phyloP scores from a whole-genome alignment of 2,113 vertebrate species.

The Siphamia tubifer region DNA sequence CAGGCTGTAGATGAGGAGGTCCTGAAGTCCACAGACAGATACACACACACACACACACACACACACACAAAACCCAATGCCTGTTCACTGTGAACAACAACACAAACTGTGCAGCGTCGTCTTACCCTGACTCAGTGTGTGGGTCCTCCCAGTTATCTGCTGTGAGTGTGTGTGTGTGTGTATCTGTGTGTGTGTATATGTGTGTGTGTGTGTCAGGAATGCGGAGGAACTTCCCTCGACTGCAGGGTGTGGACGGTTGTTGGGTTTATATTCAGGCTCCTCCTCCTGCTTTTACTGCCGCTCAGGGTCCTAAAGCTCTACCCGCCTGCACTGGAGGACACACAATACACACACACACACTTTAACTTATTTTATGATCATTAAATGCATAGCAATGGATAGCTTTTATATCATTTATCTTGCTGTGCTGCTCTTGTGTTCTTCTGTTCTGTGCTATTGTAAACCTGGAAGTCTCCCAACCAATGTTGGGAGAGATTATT shows the following conservation, averaged over 20 bases:
- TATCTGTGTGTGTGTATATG: slow-evolving; percentile 2
- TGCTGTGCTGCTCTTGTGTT: too few relatives aligned
- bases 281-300: slow-evolving; percentile 29
- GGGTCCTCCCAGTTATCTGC: slow-evolving; percentile 11
- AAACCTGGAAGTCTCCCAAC: too few relatives aligned
- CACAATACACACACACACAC: neutral
- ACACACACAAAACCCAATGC: neutral
- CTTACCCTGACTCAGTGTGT: neutral
- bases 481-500: too few relatives aligned
- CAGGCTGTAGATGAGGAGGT: slow-evolving; percentile 30
- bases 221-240: slow-evolving; percentile 64
- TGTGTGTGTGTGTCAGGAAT: slow-evolving; percentile 56
- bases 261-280: slow-evolving; percentile 59
- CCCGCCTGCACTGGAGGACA: neutral
- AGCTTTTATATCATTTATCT: too few relatives aligned
- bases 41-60: slow-evolving; percentile 30
- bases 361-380: too few relatives aligned
- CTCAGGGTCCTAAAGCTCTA: slow-evolving; percentile 76
- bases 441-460: too few relatives aligned
- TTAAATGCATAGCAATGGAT: too few relatives aligned
- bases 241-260: slow-evolving; percentile 73
- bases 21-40: slow-evolving; percentile 37
- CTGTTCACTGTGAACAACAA: neutral
- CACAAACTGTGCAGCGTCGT: slow-evolving; percentile 3
- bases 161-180: neutral